Percentiles rank a stretch among this genome's conserved stretches.
Evolutionary conservation across 2,888 invertebrate species (phyloP).

Genomic region (Cheiracanthium punctorium): DNA sequence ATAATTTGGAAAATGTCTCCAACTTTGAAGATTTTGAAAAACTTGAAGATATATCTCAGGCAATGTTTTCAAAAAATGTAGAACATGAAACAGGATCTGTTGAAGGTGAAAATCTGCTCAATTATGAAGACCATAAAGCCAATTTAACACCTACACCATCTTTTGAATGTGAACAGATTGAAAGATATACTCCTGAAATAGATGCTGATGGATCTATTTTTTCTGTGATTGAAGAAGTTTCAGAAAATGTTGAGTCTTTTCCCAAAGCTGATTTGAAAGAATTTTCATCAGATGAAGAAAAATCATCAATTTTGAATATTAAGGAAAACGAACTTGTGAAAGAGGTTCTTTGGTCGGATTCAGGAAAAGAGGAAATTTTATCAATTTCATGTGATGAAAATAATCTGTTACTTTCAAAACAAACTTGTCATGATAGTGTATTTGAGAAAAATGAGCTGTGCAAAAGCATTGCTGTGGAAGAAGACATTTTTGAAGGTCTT

Average conservation of each 20-base stretch:
- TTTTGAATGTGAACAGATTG: background rate
- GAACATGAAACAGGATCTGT: background rate
- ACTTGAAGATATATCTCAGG: background rate
- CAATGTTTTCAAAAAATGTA: background rate
- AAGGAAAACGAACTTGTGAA: too few relatives aligned
- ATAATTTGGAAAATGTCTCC: background rate
- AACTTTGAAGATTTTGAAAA: background rate
- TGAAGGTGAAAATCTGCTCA: conserved; percentile 10
- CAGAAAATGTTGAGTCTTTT: too few relatives aligned
- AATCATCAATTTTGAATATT: too few relatives aligned
- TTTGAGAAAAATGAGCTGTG: background rate
- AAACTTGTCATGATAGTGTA: too few relatives aligned
- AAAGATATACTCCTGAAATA: background rate
- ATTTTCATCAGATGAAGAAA: background rate
- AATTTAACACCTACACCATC: background rate
- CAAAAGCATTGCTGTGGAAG: background rate
- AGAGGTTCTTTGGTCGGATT: too few relatives aligned
- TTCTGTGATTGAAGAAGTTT: background rate
- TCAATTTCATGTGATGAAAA: too few relatives aligned
- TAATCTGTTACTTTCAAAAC: too few relatives aligned
- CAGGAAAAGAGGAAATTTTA: too few relatives aligned
- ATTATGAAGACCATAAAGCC: background rate
- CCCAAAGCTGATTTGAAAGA: background rate
- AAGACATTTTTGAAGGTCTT: background rate
- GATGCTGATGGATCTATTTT: background rate